Conservation (phyloP, 2,113 vertebrate species). For the Eclectus roratus region DNA sequence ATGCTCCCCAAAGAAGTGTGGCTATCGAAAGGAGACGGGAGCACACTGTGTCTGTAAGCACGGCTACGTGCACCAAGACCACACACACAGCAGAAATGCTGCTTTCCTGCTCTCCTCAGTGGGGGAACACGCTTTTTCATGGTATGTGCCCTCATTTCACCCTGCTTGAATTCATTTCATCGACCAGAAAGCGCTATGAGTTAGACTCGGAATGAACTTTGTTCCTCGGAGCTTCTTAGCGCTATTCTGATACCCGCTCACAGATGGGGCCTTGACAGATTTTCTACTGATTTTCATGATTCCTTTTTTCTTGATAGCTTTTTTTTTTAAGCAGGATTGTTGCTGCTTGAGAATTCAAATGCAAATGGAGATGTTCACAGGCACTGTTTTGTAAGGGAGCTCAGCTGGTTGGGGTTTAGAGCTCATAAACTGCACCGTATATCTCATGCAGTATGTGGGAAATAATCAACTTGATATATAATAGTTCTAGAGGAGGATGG, state of each 20-base stretch:
- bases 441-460: background rate
- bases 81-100: background rate
- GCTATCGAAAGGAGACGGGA: background rate
- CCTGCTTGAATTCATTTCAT: constrained; percentile 20
- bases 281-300: constrained; percentile 37
- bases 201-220: constrained; percentile 50
- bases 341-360: constrained; percentile 12
- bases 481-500: background rate
- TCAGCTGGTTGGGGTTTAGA: background rate
- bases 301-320: background rate
- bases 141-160: background rate
- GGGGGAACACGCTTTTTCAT: background rate
- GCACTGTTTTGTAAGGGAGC: background rate
- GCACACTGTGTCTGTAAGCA: background rate
- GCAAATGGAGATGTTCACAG: constrained; percentile 30
- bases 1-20: background rate
- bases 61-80: background rate
- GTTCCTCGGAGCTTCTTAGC: constrained; percentile 26
- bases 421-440: background rate
- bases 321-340: background rate
- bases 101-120: background rate
- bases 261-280: constrained; percentile 53
- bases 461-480: background rate
- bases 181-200: background rate
- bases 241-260: constrained; percentile 23